Evolutionary conservation across 2,113 vertebrate genomes (phyloP).

Genomic region (Ctenodactylus gundi): DNA sequence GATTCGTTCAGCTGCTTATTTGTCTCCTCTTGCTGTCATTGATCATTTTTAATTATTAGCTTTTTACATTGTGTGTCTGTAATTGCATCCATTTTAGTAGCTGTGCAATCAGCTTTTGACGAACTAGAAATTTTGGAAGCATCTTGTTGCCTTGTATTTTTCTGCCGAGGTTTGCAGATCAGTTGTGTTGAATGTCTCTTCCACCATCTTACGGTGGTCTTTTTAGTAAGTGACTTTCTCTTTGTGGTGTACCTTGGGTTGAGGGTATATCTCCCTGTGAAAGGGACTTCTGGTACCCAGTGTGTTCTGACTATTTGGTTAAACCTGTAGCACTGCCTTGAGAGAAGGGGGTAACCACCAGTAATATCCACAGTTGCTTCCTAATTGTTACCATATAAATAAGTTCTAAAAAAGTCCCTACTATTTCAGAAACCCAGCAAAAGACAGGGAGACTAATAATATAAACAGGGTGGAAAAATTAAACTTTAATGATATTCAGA

Average conservation of each 20-base stretch:
- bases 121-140: not conserved
- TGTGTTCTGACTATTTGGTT: not conserved
- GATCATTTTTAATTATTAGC: not conserved
- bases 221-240: not conserved
- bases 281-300: not conserved
- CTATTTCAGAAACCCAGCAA: not conserved
- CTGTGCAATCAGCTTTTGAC: not conserved
- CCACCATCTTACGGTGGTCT: not conserved
- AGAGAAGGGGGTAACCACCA: not conserved
- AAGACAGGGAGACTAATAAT: not conserved
- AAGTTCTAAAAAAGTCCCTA: not conserved
- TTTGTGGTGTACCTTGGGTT: not conserved
- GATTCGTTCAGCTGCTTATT: not conserved
- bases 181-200: not conserved
- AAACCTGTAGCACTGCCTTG: not conserved
- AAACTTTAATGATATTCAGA: not conserved
- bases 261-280: not conserved
- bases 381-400: not conserved
- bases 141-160: not conserved
- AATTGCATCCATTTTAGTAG: not conserved
- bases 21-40: not conserved
- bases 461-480: not conserved
- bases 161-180: not conserved
- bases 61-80: not conserved
- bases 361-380: too few species aligned